phyloP scores from a whole-genome alignment of 2,797 vertebrate species.

The Orestias chungarensis region DNA sequence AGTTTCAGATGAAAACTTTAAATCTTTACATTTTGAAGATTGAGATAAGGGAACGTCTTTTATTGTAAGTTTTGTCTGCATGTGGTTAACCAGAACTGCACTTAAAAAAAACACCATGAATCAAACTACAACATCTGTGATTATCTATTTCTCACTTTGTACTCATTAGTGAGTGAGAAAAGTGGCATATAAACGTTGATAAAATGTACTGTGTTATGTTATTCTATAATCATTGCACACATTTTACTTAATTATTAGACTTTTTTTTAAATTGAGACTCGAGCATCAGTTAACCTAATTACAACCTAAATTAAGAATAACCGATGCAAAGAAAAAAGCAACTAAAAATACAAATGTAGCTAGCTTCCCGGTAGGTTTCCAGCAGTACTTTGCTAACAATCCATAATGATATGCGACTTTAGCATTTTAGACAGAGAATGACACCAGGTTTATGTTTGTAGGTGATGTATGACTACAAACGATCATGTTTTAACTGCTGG shows the following conservation, averaged over 20 bases:
- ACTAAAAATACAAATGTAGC: not conserved
- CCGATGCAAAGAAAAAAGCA: not conserved
- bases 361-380: not conserved
- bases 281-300: not conserved
- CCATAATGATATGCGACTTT: too few relatives aligned
- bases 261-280: not conserved
- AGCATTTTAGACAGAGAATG: not conserved
- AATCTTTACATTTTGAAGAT: too few relatives aligned
- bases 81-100: not conserved
- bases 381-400: not conserved
- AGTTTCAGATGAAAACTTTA: too few relatives aligned
- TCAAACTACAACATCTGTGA: not conserved
- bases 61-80: not conserved
- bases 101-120: not conserved
- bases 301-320: not conserved
- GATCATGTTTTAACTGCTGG: not conserved
- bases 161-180: not conserved
- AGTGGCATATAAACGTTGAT: not conserved
- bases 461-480: not conserved
- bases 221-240: not conserved
- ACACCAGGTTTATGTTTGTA: constrained; percentile 3
- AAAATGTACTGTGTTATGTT: not conserved
- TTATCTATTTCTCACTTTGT: too few relatives aligned
- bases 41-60: not conserved
- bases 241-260: not conserved